Conservation (phyloP, 1,140 invertebrate genomes). For the Orchestia grillus region DNA sequence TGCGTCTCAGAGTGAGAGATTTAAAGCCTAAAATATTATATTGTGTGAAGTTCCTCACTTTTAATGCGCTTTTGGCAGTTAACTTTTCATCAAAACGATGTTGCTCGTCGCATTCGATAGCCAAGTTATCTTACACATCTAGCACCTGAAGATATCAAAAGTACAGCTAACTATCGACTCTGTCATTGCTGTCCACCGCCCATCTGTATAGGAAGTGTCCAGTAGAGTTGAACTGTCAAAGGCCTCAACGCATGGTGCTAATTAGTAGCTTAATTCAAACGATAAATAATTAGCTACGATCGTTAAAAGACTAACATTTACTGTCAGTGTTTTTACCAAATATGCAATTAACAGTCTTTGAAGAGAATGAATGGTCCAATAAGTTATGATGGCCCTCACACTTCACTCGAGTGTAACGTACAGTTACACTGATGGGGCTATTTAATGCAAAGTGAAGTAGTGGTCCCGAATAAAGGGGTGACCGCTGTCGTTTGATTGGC, state of each 20-base stretch:
- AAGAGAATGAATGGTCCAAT: neutral
- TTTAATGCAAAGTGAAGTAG: neutral
- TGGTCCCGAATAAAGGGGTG: neutral
- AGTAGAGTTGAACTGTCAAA: neutral
- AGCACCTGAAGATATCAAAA: no score
- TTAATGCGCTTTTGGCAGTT: no score
- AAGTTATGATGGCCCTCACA: neutral
- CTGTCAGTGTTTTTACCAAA: neutral
- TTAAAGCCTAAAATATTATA: no score
- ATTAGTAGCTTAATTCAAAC: neutral
- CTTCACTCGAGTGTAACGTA: neutral
- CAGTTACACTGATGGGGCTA: neutral
- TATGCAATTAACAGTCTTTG: neutral
- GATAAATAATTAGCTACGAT: neutral
- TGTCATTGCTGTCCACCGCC: neutral
- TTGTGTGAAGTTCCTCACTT: no score
- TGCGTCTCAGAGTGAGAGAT: no score
- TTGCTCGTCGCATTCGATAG: no score
- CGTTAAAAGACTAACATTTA: neutral
- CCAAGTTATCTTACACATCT: no score
- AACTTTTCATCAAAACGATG: no score
- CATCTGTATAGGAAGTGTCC: neutral
- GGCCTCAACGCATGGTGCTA: neutral
- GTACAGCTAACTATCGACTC: neutral
- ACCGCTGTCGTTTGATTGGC: neutral